A percentile compares a stretch with the other conserved stretches of the same genome.
Evolutionary conservation across 2,113 vertebrate species (phyloP).

Genomic region (Struthio camelus): DNA sequence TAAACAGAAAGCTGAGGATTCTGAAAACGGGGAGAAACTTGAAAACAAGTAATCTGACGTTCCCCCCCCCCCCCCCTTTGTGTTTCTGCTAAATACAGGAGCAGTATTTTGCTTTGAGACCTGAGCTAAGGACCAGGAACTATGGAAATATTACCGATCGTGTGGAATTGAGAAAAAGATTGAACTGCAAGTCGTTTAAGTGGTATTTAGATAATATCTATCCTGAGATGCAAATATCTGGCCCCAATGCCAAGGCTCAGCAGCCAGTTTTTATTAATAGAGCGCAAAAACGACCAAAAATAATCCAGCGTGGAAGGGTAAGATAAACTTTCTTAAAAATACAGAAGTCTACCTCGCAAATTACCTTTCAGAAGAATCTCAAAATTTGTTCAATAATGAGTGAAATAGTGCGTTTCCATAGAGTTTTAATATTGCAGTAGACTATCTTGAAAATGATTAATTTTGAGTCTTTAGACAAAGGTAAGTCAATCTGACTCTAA

Average conservation of each 20-base stretch:
- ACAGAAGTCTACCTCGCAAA: neutral
- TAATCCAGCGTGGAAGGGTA: slow-evolving; percentile 91
- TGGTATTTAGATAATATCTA: slow-evolving; percentile 97
- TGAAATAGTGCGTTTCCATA: neutral
- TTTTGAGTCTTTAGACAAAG: neutral
- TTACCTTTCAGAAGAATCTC: neutral
- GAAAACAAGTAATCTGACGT: neutral
- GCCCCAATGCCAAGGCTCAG: slow-evolving; percentile 84
- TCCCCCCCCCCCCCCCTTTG: neutral
- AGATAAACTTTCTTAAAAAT: slow-evolving; percentile 26
- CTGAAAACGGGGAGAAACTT: neutral
- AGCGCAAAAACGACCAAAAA: slow-evolving; percentile 85
- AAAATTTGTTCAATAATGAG: neutral
- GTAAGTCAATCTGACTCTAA: neutral
- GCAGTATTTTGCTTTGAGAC: slow-evolving; percentile 92
- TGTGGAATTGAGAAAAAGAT: slow-evolving; percentile 80
- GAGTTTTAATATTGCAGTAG: neutral
- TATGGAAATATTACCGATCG: slow-evolving; percentile 91
- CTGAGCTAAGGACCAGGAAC: slow-evolving; percentile 84
- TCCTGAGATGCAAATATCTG: slow-evolving; percentile 91
- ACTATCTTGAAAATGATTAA: neutral
- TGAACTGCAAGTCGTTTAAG: slow-evolving; percentile 89
- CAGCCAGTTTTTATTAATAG: slow-evolving; percentile 88
- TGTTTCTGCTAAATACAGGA: slow-evolving; percentile 77
- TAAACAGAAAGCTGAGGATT: neutral